Evolutionary conservation across 1,140 invertebrate genomes (phyloP), one percentile per base, ranked within the genome.

Genomic region (Ruditapes philippinarum): DNA sequence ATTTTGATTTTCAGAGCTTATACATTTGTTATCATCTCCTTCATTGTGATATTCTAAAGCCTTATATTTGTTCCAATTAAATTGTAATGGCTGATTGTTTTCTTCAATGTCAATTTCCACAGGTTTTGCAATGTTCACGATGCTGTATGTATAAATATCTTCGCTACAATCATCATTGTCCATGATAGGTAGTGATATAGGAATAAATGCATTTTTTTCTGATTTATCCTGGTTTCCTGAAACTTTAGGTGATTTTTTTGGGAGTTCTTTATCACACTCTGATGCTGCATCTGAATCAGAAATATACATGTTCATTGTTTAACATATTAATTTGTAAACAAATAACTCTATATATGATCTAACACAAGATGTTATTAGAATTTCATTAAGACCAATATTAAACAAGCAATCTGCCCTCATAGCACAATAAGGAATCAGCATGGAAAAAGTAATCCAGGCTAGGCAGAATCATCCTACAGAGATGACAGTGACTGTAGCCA

Each of bases 71-170:
- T 31, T 51, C 42, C 42, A 36, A 78, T 78, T 54, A 51, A 78
- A 78, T 7, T 78, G 25, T 36, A 78, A 54, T 31, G 74, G 74
- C 12, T 33, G 22, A 54, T 78, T 49, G 17, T 54, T 19, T 14
- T 25, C 9, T 2, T 42, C 42, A 76, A 9, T 25, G 31, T 76
- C 33, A 17, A 40, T 12, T 4, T 36, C 49, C 9, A 12, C 25
- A 25, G 40, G 42, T 74, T 5, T n/a, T 51, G 25, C n/a, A 14
- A 28, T 9, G 14, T 78, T 78, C 14, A 78, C 31, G 1, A 78
- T 78, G 22, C 36, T 54, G 45, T 78, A 78, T 4, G n/a, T 40
- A 36, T 78, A 78, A n/a, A 78, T 31, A 36, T 78, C 74, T 25
- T 54, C 45, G 14, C 54, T 51, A 51, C 42, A 14, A 5, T 57